Conservation (phyloP, 2,888 invertebrate genomes). For the Margaritifera margaritifera region DNA sequence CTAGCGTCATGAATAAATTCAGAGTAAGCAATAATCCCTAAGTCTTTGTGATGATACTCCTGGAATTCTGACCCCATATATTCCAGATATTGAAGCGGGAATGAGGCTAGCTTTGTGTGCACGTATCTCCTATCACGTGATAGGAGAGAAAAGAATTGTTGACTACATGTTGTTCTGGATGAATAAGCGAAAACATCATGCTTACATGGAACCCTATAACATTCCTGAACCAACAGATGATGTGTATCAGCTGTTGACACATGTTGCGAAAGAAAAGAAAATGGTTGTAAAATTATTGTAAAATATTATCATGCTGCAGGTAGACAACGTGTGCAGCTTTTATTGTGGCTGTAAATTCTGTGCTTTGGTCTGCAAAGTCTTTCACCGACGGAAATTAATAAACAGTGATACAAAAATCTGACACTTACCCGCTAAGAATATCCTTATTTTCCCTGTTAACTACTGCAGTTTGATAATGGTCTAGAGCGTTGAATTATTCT, state of each 20-base stretch:
- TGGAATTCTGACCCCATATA: constrained; percentile 88
- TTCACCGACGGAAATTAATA: too few species aligned
- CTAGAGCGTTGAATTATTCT: too few species aligned
- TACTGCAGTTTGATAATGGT: too few species aligned
- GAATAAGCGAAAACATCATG: constrained; percentile 81
- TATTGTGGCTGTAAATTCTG: too few species aligned
- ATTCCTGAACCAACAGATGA: constrained; percentile 83
- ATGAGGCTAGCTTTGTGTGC: constrained; percentile 90
- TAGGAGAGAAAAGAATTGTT: constrained; percentile 87
- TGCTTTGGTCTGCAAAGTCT: too few species aligned
- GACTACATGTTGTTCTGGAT: constrained; percentile 93
- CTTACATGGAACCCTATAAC: constrained; percentile 80
- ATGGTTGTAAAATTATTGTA: constrained; percentile 43
- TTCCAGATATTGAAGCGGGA: constrained; percentile 83
- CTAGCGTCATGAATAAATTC: constrained; percentile 83
- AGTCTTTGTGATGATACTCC: constrained; percentile 93
- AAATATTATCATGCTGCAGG: too few species aligned
- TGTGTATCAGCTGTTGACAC: constrained; percentile 79
- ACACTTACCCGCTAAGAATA: too few species aligned
- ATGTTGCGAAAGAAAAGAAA: constrained; percentile 57
- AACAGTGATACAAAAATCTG: too few species aligned
- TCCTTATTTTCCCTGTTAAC: too few species aligned
- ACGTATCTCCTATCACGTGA: constrained; percentile 88
- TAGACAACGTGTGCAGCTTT: too few species aligned
- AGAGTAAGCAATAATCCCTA: constrained; percentile 74